Percentiles rank a stretch among this genome's conserved stretches.
phyloP scores from a whole-genome alignment of 2,888 invertebrate species.

The Xiphydria camelus region DNA sequence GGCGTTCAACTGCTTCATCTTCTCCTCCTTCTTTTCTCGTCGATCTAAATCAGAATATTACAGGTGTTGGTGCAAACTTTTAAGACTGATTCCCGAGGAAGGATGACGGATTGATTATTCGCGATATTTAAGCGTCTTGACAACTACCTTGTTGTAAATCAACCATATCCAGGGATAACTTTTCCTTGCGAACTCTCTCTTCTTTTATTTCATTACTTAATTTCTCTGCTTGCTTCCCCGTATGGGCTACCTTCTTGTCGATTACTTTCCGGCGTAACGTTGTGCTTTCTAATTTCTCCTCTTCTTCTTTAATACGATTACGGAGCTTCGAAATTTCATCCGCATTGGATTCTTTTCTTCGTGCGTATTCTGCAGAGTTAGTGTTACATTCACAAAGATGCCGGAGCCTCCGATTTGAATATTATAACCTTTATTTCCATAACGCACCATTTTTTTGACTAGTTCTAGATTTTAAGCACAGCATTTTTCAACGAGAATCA shows the following conservation, averaged over 20 bases:
- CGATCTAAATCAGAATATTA: not conserved
- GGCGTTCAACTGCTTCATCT: not conserved
- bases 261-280: conserved; percentile 35
- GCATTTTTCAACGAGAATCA: no score
- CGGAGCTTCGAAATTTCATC: conserved; percentile 11
- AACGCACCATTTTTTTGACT: no score
- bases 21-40: not conserved
- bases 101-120: no score
- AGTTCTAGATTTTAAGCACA: no score
- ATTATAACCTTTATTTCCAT: no score
- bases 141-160: conserved; percentile 40
- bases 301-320: conserved; percentile 21
- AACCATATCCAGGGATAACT: conserved; percentile 34
- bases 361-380: conserved; percentile 8
- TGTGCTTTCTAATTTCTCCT: conserved; percentile 22
- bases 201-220: conserved; percentile 26
- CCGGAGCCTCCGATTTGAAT: no score
- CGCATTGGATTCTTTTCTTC: conserved; percentile 15
- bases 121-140: no score
- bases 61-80: not conserved
- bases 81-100: not conserved
- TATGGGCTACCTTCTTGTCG: conserved; percentile 36
- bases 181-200: conserved; percentile 30
- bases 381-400: not conserved
- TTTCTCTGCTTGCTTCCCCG: conserved; percentile 22